Conservation (phyloP, 2,888 invertebrate genomes). For the Odontothrips loti region DNA sequence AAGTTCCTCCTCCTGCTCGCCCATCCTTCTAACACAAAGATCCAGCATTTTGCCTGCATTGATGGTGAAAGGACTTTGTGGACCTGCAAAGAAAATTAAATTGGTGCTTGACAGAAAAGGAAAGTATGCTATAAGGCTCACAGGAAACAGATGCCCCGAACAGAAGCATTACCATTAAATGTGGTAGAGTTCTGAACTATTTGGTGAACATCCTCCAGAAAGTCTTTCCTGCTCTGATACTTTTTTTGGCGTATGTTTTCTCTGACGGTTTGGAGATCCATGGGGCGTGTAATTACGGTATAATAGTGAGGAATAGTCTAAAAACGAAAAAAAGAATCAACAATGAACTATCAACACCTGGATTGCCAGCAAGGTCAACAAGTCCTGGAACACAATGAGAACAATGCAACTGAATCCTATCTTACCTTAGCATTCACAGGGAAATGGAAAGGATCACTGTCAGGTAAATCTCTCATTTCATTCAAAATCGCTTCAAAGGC, state of each 20-base stretch:
- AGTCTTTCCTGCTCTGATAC: slow-evolving; percentile 93
- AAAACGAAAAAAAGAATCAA: slow-evolving; percentile 34
- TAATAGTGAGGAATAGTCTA: slow-evolving; percentile 90
- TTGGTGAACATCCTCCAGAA: slow-evolving; percentile 90
- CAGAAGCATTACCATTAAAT: slow-evolving; percentile 68
- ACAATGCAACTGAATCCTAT: neutral
- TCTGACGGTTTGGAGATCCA: slow-evolving; percentile 95
- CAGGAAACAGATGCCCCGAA: neutral
- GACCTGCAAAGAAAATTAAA: slow-evolving; percentile 50
- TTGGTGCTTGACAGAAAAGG: slow-evolving; percentile 18
- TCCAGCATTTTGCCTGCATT: slow-evolving; percentile 86
- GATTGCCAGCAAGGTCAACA: neutral
- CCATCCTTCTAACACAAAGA: slow-evolving; percentile 78
- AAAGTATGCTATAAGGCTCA: neutral
- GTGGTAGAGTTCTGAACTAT: slow-evolving; percentile 92
- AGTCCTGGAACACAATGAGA: no score
- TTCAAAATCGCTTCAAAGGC: slow-evolving; percentile 87
- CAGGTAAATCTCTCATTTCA: slow-evolving; percentile 86
- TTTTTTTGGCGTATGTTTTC: slow-evolving; percentile 82
- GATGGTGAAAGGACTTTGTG: slow-evolving; percentile 75
- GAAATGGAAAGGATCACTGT: slow-evolving; percentile 87
- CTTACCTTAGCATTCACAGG: slow-evolving; percentile 87
- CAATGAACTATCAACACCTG: neutral
- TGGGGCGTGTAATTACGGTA: slow-evolving; percentile 84
- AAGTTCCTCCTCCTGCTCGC: slow-evolving; percentile 89